Conservation (phyloP, 2,113 vertebrate genomes). For the Platichthys stellatus region DNA sequence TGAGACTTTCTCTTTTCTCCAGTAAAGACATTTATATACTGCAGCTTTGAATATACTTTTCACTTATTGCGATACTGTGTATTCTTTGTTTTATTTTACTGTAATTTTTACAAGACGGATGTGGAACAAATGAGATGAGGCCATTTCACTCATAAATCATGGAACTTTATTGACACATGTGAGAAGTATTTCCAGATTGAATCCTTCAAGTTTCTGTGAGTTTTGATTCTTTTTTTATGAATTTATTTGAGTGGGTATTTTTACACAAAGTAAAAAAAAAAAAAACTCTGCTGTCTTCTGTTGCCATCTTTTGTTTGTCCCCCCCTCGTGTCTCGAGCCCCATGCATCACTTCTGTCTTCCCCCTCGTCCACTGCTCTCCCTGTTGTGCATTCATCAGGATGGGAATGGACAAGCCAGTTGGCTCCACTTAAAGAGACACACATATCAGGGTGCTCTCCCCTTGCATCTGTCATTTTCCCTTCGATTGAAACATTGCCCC, state of each 20-base stretch:
- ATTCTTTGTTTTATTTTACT: constrained; percentile 18
- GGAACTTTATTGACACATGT: not conserved
- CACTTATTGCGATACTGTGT: constrained; percentile 5
- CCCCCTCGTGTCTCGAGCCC: constrained; percentile 11
- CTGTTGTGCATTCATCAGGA: constrained; percentile 72
- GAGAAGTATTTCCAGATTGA: not conserved
- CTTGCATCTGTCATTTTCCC: constrained; percentile 76
- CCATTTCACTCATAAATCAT: not conserved
- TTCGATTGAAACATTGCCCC: constrained; percentile 79
- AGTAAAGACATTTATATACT: constrained; percentile 66
- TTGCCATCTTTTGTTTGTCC: constrained; percentile 35
- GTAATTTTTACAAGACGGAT: constrained; percentile 7
- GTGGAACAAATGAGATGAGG: not conserved
- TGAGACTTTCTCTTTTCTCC: constrained; percentile 55
- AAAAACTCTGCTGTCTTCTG: not conserved
- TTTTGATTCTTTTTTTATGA: not conserved
- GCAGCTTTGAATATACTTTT: constrained; percentile 38
- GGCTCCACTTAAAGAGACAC: constrained; percentile 75
- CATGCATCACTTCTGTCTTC: constrained; percentile 54
- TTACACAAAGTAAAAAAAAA: not conserved
- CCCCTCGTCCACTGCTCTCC: constrained; percentile 41
- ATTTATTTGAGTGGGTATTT: not conserved
- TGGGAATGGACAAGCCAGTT: constrained; percentile 74
- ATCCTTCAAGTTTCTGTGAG: not conserved
- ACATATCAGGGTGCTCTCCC: constrained; percentile 73